Conservation (phyloP, 2,113 vertebrate species). For the Plecturocebus donacophilus region DNA sequence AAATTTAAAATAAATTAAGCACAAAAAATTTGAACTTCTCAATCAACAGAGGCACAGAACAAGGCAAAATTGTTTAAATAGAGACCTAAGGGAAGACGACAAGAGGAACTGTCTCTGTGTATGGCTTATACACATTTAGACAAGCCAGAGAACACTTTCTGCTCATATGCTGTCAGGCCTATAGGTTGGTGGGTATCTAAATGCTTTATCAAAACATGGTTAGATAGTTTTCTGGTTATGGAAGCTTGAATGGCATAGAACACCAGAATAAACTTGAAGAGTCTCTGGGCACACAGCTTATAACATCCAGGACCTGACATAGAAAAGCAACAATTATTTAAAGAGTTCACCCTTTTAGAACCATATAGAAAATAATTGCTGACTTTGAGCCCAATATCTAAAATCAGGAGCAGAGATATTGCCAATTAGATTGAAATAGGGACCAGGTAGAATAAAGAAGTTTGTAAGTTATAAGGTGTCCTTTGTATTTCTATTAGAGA, state of each 20-base stretch:
- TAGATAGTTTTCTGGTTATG: neutral
- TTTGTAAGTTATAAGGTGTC: neutral
- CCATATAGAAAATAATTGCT: neutral
- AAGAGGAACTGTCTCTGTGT: neutral
- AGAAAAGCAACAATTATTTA: neutral
- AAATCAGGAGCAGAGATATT: neutral
- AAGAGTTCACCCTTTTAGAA: neutral
- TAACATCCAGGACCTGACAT: neutral
- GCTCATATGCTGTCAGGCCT: neutral
- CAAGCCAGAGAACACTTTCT: neutral
- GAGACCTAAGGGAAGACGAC: neutral
- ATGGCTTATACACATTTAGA: neutral
- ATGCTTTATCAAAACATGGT: neutral
- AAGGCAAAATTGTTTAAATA: neutral
- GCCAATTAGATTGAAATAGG: neutral
- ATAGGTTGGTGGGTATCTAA: too few relatives aligned
- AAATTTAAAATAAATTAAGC: slow-evolving; percentile 26
- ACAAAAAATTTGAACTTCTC: neutral
- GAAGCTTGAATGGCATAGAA: neutral
- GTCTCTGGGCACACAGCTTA: neutral
- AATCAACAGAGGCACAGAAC: neutral
- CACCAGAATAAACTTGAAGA: neutral
- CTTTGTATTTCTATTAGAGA: slow-evolving; percentile 77
- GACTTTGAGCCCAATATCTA: neutral
- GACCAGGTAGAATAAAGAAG: neutral